Conservation (phyloP, 2,797 vertebrate species). For the Mus spretus region DNA sequence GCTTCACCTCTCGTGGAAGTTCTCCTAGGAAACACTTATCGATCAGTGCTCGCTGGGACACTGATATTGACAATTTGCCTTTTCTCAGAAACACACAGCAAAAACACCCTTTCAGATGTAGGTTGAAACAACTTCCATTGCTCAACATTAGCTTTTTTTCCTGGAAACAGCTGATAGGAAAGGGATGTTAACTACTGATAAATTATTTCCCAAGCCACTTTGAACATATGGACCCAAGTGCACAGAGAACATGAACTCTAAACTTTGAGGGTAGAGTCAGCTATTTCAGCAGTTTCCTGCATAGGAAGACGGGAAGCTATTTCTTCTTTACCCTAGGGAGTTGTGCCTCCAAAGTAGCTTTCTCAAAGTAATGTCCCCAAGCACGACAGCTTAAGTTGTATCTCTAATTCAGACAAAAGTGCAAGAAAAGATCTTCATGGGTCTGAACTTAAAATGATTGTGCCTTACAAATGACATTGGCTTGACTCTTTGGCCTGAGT, state of each 20-base stretch:
- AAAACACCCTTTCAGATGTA: slow-evolving; percentile 67
- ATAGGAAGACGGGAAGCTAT: background rate
- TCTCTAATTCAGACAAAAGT: slow-evolving; percentile 56
- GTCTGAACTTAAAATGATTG: slow-evolving; percentile 50
- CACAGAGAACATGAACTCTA: background rate
- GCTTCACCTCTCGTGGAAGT: background rate
- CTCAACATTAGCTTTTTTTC: slow-evolving; percentile 66
- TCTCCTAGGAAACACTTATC: background rate
- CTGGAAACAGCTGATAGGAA: slow-evolving; percentile 53
- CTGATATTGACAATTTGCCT: slow-evolving; percentile 55
- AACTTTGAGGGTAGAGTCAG: background rate
- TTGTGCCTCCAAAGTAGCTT: background rate
- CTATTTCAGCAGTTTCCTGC: background rate
- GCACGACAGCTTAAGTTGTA: slow-evolving; percentile 14
- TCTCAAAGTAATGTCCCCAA: background rate
- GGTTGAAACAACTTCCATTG: slow-evolving; percentile 20
- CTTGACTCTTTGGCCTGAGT: slow-evolving; percentile 68
- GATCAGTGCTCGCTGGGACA: slow-evolving; percentile 49
- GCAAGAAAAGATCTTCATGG: slow-evolving; percentile 60
- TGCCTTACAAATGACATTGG: slow-evolving; percentile 32
- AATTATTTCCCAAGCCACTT: slow-evolving; percentile 44
- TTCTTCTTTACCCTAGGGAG: background rate
- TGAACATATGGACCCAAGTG: background rate
- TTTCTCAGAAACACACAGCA: slow-evolving; percentile 73
- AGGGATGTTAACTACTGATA: slow-evolving; percentile 44